phyloP scores from a whole-genome alignment of 2,888 invertebrate species.

The Ectobius pallidus region DNA sequence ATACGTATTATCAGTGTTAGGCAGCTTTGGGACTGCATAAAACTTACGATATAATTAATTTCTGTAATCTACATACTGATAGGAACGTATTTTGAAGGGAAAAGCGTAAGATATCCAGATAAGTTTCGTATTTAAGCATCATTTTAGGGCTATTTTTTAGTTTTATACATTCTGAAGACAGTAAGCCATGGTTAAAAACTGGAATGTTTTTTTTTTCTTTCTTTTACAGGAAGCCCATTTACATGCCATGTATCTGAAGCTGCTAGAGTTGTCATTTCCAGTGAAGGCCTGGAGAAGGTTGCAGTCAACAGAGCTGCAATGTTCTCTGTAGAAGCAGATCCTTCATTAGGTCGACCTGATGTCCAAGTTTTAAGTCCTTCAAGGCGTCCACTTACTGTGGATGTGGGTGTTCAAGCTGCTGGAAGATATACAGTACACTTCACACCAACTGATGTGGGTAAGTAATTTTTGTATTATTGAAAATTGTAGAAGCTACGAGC shows the following conservation, averaged over 20 bases:
- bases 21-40: too few relatives aligned
- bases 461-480: constrained; percentile 46
- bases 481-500: too few relatives aligned
- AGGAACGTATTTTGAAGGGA: too few relatives aligned
- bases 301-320: constrained; percentile 84
- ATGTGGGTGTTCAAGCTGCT: constrained; percentile 51
- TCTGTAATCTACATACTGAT: too few relatives aligned
- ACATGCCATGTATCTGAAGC: constrained; percentile 80
- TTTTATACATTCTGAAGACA: too few relatives aligned
- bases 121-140: too few relatives aligned
- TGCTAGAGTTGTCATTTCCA: constrained; percentile 80
- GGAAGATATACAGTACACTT: constrained; percentile 60
- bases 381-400: constrained; percentile 71
- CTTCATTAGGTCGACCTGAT: constrained; percentile 67
- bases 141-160: too few relatives aligned
- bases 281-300: constrained; percentile 80
- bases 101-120: too few relatives aligned
- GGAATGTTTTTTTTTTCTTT: too few relatives aligned
- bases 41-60: too few relatives aligned
- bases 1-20: too few relatives aligned
- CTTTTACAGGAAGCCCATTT: constrained; percentile 75
- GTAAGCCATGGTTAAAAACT: too few relatives aligned
- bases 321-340: constrained; percentile 87
- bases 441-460: constrained; percentile 86
- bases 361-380: constrained; percentile 83